Evolutionary conservation across 2,797 vertebrate species (phyloP), one percentile per base, ranked within the genome.

Genomic region (Thalassophryne amazonica): DNA sequence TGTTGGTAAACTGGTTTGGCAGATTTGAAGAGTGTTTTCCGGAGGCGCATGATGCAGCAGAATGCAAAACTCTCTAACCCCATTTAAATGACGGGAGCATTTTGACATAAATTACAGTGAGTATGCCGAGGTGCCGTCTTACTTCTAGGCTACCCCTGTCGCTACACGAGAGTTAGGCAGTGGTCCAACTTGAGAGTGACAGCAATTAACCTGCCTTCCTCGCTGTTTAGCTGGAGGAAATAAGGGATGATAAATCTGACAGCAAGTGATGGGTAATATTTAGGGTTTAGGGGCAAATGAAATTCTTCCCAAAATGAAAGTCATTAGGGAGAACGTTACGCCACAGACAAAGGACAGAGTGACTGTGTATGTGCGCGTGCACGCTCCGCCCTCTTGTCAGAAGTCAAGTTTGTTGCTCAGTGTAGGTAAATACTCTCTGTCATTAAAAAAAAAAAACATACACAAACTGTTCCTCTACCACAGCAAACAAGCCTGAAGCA

Each of bases 191-290:
- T 94, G 93, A 94, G 95, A 97, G 94, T 96, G 94, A 96, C 96
- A 96, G 96, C 96, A 98, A 98, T 98, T 98, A 98, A 98, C 95
- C 96, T 94, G 92, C 93, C 93, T 94, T 93, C 80, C 76, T 46
- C 5, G 69, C 79, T 81, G 77, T 95, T 95, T 97, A 93, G 96
- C 95, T 96, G 92, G 91, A 94, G 95, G 94, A 98, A 94, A 98
- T 93, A 90, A 51, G 65, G 93, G 92, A 95, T 96, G 94, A 93
- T 93, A 92, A 93, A 91, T 93, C 89, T 97, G 95, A 96, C 95
- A 97, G 95, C 93, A 91, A 93, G 93, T 95, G 94, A 95, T 93
- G 94, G 93, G 92, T 93, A 93, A 94, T 94, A 95, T 94, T 94
- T 82, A 79, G 92, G 91, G 92, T 95, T 94, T 94, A 93, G 92